Conservation (phyloP, 1,140 invertebrate genomes). For the Caenorhabditis inopinata region DNA sequence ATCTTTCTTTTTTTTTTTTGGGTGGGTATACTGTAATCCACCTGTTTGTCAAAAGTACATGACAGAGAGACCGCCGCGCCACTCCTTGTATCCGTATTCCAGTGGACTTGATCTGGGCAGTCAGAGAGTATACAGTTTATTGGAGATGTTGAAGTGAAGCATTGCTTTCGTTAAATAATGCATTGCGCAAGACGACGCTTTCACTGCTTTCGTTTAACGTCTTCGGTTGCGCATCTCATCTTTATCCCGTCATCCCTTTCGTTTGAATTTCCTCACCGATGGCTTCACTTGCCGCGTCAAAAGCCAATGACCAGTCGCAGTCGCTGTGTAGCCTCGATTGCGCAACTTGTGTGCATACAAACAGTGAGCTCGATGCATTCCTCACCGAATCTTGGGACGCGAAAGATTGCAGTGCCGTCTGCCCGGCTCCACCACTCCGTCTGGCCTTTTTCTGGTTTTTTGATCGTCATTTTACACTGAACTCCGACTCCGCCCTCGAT, state of each 20-base stretch:
- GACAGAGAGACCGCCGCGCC: conserved; percentile 27
- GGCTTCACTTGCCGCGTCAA: background rate
- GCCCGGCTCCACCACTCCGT: background rate
- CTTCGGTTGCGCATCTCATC: background rate
- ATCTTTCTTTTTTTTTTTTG: background rate
- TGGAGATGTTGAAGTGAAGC: background rate
- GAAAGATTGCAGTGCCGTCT: conserved; percentile 9
- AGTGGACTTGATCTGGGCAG: conserved; percentile 20
- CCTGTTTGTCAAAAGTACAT: conserved; percentile 26
- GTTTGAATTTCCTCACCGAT: background rate
- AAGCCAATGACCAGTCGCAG: conserved; percentile 23
- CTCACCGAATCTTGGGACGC: background rate
- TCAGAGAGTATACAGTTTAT: background rate
- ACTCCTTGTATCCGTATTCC: conserved; percentile 5
- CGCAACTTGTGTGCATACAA: conserved; percentile 18
- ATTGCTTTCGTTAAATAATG: conserved; percentile 5
- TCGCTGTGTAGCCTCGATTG: background rate
- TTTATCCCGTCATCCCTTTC: conserved; percentile 2
- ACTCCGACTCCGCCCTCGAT: background rate
- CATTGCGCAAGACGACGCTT: conserved; percentile 31
- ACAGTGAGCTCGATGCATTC: background rate
- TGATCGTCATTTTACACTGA: conserved; percentile 22
- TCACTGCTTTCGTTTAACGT: conserved; percentile 29
- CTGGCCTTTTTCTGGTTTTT: conserved; percentile 25
- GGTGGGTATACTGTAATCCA: conserved; percentile 25